Conservation (phyloP, 2,888 invertebrate genomes). For the Acanthacorydalis orientalis region DNA sequence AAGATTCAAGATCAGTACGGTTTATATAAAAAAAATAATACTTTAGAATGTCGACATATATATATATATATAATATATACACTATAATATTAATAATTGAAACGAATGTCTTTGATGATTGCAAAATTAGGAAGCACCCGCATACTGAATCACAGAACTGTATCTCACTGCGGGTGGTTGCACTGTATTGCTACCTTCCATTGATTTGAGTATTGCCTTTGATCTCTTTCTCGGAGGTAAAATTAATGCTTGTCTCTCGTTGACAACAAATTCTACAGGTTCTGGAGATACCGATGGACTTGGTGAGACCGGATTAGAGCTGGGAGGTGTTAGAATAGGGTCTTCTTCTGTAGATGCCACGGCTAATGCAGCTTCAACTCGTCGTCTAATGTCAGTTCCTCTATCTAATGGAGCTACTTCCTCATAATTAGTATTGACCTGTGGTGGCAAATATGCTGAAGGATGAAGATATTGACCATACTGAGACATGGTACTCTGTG, state of each 20-base stretch:
- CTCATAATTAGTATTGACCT: constrained; percentile 17
- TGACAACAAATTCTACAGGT: constrained; percentile 23
- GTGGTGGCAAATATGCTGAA: constrained; percentile 19
- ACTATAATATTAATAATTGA: not conserved
- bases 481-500: constrained; percentile 11
- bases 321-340: constrained; percentile 37
- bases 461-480: constrained; percentile 18
- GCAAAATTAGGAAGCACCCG: constrained; percentile 43
- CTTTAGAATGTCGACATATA: not conserved
- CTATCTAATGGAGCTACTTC: constrained; percentile 20
- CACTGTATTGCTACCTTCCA: constrained; percentile 29
- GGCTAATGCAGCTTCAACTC: constrained; percentile 45
- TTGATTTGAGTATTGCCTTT: constrained; percentile 57
- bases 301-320: constrained; percentile 37
- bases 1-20: not conserved
- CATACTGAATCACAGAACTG: constrained; percentile 75
- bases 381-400: constrained; percentile 37
- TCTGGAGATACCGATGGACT: constrained; percentile 34
- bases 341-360: constrained; percentile 35
- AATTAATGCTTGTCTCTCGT: constrained; percentile 22
- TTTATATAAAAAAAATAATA: not conserved
- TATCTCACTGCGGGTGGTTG: constrained; percentile 18
- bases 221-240: constrained; percentile 62
- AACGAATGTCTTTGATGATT: not conserved
- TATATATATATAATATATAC: not conserved